These are phyloP conservation scores for Felis catus DNA, from an alignment of 2,113 vertebrate genomes.

Conservation along the genomic window F.catus_Fca126_mat1.0 CM031415.1:119832001-119832500, in stretches of 20 bases:
- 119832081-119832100: background rate
- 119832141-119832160: background rate
- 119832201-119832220: background rate
- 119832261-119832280: background rate
- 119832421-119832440: rapidly evolving
- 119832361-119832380: no score
- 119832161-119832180: background rate
- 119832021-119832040: background rate
- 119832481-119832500: background rate
- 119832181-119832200: background rate
- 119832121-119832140: background rate
- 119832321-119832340: background rate
- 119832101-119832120: background rate
- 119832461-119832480: no score
- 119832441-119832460: background rate
- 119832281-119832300: background rate
- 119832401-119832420: background rate
- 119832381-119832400: background rate
- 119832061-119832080: background rate
- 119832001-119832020: background rate
- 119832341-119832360: background rate
- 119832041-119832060: background rate
- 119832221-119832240: background rate
- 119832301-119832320: background rate
- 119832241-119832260: background rate